These are phyloP conservation scores for Scopus umbretta DNA, from an alignment of 2,113 vertebrate species.

Conservation along the genomic window DNA sequence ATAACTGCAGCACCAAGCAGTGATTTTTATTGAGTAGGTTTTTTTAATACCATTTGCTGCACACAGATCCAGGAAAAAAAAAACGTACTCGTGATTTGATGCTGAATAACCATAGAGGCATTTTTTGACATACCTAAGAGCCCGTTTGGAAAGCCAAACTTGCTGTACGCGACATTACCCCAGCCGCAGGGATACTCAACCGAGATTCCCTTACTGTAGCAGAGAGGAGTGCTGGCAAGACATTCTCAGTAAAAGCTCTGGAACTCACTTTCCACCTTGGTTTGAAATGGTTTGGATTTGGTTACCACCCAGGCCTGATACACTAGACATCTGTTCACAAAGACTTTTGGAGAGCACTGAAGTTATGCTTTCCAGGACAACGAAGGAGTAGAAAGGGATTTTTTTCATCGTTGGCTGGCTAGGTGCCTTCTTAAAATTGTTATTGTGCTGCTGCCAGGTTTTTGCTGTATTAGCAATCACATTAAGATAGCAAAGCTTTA, in stretches of 20 bases:
- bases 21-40: neutral
- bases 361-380: neutral
- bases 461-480: neutral
- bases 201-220: neutral
- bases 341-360: neutral
- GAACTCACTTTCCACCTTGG: neutral
- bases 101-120: neutral
- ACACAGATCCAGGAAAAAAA: neutral
- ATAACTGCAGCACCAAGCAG: neutral
- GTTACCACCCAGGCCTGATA: neutral
- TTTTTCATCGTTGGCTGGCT: neutral
- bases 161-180: neutral
- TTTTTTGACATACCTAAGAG: neutral
- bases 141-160: neutral
- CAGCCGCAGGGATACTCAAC: neutral
- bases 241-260: neutral
- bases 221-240: neutral
- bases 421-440: neutral
- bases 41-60: neutral
- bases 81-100: neutral
- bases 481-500: neutral
- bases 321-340: neutral
- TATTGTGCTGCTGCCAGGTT: neutral
- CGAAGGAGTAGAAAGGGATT: neutral
- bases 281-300: slow-evolving; percentile 3